Base-by-base conservation (phyloP, 2,888 invertebrate genomes). In the Psococerastis gibbosa region DNA sequence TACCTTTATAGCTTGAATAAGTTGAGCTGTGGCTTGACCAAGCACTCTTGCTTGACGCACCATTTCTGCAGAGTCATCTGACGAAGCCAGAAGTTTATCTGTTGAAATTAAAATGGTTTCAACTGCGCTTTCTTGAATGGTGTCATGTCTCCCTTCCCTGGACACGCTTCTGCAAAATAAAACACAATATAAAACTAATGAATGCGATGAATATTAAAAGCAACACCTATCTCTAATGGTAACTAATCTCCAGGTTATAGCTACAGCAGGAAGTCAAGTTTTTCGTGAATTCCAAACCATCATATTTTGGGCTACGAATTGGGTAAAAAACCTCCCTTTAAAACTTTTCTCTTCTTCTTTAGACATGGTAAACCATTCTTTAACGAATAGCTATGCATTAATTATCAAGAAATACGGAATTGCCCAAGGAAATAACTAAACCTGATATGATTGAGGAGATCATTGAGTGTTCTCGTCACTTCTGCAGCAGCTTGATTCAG, bases 31-130 rank as follows among this genome's bases (percentile, higher is more conserved):
- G 17, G 94, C 94, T 64, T 89, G 87, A 0, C 94, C 94, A 46
- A 95, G 67, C 22, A 84, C 74, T 42, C 88, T 66, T 0, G 95
- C 94, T 57, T 94, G 92, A 0, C 78, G 74, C 35, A 97, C 83
- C 94, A 95, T 94, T 63, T 94, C 92, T 5, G 78, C 78, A 0
- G 91, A 76, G 62, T 92, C 85, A 1, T 82, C 83, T n/a, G 72
- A 69, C 11, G 84, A 81, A 3, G 81, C 78, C 45, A 84, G 78
- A 41, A 98, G 66, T 41, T 82, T 75, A 59, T 95, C 92, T 3
- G 91, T 87, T 6, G 91, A 87, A 2, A 78, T 70, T 56, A 94
- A 70, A 51, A 97, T 92, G 32, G 77, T 80, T 60, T 94, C 92
- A 9, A 95, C 89, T 2, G 79, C 75, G 22, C 79, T 80, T 57